phyloP scores from a whole-genome alignment of 1,140 invertebrate genomes.

The Camponotus floridanus region DNA sequence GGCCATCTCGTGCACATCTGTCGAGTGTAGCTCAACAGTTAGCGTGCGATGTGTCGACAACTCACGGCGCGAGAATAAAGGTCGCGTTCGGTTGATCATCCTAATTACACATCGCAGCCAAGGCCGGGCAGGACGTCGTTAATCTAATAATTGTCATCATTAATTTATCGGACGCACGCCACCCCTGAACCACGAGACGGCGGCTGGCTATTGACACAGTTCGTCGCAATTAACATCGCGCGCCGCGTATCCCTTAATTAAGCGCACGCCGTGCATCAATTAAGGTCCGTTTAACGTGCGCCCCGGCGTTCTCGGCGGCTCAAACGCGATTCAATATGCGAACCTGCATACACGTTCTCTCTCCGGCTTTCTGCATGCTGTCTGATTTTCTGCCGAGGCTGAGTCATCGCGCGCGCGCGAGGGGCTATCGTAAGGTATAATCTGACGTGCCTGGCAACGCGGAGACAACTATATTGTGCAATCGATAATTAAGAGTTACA shows the following conservation, averaged over 20 bases:
- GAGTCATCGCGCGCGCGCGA: conserved; percentile 31
- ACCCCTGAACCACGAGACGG: background rate
- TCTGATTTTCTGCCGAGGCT: conserved; percentile 48
- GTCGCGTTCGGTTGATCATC: conserved; percentile 26
- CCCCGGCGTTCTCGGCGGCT: conserved; percentile 48
- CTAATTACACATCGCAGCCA: conserved; percentile 26
- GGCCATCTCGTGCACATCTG: background rate
- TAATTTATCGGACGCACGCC: conserved; percentile 38
- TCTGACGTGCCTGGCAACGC: conserved; percentile 13
- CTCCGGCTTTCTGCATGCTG: conserved; percentile 5
- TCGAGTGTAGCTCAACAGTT: background rate
- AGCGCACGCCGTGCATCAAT: conserved; percentile 51
- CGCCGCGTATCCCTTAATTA: conserved; percentile 54
- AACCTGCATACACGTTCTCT: background rate
- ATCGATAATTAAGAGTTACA: conserved; percentile 48
- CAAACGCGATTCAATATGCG: conserved; percentile 33
- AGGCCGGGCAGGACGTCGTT: conserved; percentile 27
- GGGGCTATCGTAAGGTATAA: conserved; percentile 33
- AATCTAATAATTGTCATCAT: conserved; percentile 52
- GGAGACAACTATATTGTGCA: conserved; percentile 12
- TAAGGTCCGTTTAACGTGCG: conserved; percentile 35
- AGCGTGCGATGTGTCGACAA: background rate
- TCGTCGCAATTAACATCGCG: conserved; percentile 50
- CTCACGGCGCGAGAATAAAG: background rate
- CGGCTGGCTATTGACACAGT: conserved; percentile 52